Evolutionary conservation across 2,113 vertebrate genomes (phyloP).

Genomic region (Chelonoidis abingdonii): DNA sequence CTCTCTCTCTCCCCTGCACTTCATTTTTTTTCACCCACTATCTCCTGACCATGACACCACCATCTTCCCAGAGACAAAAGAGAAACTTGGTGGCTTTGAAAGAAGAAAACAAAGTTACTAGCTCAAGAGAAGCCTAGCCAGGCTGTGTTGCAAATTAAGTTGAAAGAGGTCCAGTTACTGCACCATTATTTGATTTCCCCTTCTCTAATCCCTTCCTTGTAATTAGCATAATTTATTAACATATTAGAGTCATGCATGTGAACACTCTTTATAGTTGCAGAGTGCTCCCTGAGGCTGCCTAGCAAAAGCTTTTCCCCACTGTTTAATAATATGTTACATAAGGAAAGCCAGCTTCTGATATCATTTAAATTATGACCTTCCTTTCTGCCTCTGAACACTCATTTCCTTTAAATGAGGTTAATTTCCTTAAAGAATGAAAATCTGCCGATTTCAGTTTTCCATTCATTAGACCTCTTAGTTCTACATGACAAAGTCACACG

Average conservation of each 20-base stretch:
- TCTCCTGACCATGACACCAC: slow-evolving; percentile 37
- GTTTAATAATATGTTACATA: slow-evolving; percentile 69
- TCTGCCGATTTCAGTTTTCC: slow-evolving; percentile 61
- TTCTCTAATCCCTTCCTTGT: slow-evolving; percentile 61
- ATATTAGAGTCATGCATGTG: slow-evolving; percentile 46
- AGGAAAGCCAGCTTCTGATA: slow-evolving; percentile 69
- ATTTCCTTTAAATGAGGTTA: slow-evolving; percentile 68
- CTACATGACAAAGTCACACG: slow-evolving; percentile 65
- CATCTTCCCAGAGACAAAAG: neutral
- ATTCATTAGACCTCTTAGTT: slow-evolving; percentile 60
- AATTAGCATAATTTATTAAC: slow-evolving; percentile 69
- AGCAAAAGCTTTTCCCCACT: slow-evolving; percentile 44
- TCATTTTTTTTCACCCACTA: neutral
- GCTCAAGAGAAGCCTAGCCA: slow-evolving; percentile 54
- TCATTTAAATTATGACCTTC: slow-evolving; percentile 79
- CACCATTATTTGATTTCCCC: slow-evolving; percentile 67
- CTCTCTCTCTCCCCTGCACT: neutral
- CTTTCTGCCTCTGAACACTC: slow-evolving; percentile 71
- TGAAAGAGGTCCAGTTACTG: slow-evolving; percentile 59
- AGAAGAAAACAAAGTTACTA: slow-evolving; percentile 53
- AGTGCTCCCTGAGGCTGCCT: slow-evolving; percentile 65
- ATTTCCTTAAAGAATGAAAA: slow-evolving; percentile 76
- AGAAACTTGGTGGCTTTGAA: slow-evolving; percentile 42
- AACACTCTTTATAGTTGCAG: slow-evolving; percentile 65
- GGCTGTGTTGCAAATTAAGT: slow-evolving; percentile 69